Conservation (phyloP, 2,797 vertebrate species). For the Urocyon cinereoargenteus region DNA sequence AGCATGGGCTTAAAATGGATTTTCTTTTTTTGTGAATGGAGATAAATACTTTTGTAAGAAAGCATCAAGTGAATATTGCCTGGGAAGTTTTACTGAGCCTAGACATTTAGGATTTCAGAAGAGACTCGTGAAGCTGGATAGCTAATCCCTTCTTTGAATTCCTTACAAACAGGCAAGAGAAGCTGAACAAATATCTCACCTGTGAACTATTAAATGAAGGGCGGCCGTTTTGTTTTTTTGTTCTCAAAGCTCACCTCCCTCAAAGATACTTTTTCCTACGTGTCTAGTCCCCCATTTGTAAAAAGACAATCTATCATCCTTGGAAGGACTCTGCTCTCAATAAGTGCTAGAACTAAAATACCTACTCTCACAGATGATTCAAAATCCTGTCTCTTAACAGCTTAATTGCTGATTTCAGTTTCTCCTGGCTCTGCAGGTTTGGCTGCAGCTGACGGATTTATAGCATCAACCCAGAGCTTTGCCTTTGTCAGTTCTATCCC, state of each 20-base stretch:
- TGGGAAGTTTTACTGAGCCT: not conserved
- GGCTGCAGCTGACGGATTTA: not conserved
- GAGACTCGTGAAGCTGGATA: not conserved
- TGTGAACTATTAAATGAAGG: constrained; percentile 26
- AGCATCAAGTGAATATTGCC: not conserved
- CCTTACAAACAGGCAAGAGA: not conserved
- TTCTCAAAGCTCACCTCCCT: not conserved
- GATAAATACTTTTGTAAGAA: constrained; percentile 42
- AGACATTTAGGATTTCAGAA: not conserved
- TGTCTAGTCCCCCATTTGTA: not conserved
- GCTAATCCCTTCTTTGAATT: constrained; percentile 40
- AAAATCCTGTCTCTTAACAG: constrained; percentile 7
- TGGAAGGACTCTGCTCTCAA: not conserved
- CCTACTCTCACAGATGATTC: not conserved
- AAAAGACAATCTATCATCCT: constrained; percentile 12
- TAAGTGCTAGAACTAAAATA: not conserved
- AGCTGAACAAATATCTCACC: not conserved
- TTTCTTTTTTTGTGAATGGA: not conserved
- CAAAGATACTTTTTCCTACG: not conserved
- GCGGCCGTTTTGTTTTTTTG: not conserved
- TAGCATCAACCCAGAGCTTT: not conserved
- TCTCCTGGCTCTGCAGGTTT: not conserved
- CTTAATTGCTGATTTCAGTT: constrained; percentile 33
- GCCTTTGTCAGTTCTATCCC: not conserved
- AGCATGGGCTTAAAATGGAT: not conserved